These are phyloP conservation scores for Porites cylindrica DNA, from an alignment of 92 coral and sea anemone genomes.

Conservation along the genomic window DNA sequence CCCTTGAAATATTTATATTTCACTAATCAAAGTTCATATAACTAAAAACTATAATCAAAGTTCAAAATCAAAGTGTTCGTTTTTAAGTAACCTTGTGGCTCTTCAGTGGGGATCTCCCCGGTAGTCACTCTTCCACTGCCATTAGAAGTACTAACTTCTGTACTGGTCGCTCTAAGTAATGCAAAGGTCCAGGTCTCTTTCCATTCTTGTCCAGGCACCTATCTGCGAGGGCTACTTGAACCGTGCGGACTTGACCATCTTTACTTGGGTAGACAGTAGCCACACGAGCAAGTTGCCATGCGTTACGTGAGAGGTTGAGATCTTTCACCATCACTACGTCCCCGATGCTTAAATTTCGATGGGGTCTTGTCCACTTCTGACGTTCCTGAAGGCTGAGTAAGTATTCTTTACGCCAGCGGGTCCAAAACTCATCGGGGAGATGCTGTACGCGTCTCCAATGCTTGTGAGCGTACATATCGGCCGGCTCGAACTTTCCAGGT, in stretches of 20 bases:
- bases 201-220: conserved; percentile 51
- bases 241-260: conserved; percentile 63
- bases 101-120: conserved; percentile 56
- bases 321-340: conserved; percentile 64
- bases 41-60: neutral
- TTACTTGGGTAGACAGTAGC: conserved; percentile 57
- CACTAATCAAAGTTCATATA: conserved; percentile 3
- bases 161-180: conserved; percentile 59
- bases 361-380: conserved; percentile 44
- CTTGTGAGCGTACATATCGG: conserved; percentile 23
- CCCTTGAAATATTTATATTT: neutral
- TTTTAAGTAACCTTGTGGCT: conserved; percentile 2
- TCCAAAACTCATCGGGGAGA: conserved; percentile 25
- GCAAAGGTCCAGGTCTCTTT: conserved; percentile 18
- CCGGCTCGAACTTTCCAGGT: conserved; percentile 48
- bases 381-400: conserved; percentile 40
- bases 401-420: conserved; percentile 37
- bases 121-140: conserved; percentile 1
- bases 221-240: conserved; percentile 57
- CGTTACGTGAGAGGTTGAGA: conserved; percentile 29
- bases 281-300: conserved; percentile 58
- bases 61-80: neutral
- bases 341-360: conserved; percentile 34
- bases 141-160: conserved; percentile 60
- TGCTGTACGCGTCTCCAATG: no score